Evolutionary conservation across 2,797 vertebrate species (phyloP).

Genomic region (Rhynchonycteris naso): DNA sequence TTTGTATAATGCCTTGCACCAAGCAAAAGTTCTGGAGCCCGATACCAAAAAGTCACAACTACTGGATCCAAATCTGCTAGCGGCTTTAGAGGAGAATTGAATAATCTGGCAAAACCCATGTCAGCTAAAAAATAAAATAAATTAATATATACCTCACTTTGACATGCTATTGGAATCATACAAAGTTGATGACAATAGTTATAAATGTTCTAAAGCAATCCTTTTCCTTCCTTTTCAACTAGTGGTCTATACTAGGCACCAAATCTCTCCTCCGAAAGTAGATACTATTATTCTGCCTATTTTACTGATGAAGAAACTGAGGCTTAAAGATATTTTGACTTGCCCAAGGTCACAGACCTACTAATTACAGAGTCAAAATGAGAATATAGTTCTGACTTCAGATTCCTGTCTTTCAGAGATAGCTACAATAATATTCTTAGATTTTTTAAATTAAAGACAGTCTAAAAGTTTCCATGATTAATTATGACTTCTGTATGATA

Average conservation of each 20-base stretch:
- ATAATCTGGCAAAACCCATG: conserved; percentile 95
- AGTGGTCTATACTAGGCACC: background rate
- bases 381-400: background rate
- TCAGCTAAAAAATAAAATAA: conserved; percentile 88
- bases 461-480: conserved; percentile 3
- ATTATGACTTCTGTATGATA: background rate
- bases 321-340: background rate
- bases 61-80: conserved; percentile 94
- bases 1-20: conserved; percentile 98
- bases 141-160: conserved; percentile 47
- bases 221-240: background rate
- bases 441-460: background rate
- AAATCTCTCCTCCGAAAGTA: background rate
- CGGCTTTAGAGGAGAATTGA: conserved; percentile 94
- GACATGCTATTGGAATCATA: background rate
- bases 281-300: background rate
- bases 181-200: background rate
- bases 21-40: conserved; percentile 93
- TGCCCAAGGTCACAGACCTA: background rate
- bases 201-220: background rate
- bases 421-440: background rate
- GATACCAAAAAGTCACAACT: conserved; percentile 95
- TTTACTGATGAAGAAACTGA: conserved; percentile 29
- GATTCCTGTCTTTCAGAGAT: background rate
- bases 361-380: background rate